Conservation (phyloP, 2,113 vertebrate genomes). For the Rhizomys pruinosus region DNA sequence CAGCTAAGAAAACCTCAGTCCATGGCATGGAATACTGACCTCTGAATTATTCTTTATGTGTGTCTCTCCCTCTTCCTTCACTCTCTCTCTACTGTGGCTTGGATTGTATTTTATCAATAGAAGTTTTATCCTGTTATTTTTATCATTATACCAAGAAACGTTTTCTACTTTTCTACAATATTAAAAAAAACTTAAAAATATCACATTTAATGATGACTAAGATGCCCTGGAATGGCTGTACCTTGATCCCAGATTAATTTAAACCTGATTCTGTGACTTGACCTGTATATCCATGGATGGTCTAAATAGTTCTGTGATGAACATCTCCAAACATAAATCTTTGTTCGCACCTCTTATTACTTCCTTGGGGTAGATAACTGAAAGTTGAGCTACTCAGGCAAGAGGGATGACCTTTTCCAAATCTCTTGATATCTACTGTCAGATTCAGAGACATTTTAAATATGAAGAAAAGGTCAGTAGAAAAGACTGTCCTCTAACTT, state of each 20-base stretch:
- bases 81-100: neutral
- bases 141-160: conserved; percentile 34
- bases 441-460: conserved; percentile 72
- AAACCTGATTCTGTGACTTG: conserved; percentile 40
- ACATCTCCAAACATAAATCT: conserved; percentile 71
- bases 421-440: conserved; percentile 71
- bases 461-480: conserved; percentile 76
- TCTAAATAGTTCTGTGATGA: conserved; percentile 68
- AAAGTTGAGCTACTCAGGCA: conserved; percentile 60
- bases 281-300: neutral
- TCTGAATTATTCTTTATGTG: conserved; percentile 5
- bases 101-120: neutral
- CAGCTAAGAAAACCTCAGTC: neutral
- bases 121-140: conserved; percentile 4
- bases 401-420: conserved; percentile 77
- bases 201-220: conserved; percentile 9
- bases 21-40: neutral
- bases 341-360: conserved; percentile 65
- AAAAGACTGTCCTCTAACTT: conserved; percentile 70
- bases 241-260: conserved; percentile 37
- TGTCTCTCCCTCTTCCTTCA: neutral
- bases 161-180: neutral
- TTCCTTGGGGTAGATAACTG: conserved; percentile 72
- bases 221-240: neutral
- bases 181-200: conserved; percentile 27